A percentile compares a stretch with the other conserved stretches of the same genome.
These are phyloP conservation scores for Dinothrombium tinctorium DNA, from an alignment of 1,140 invertebrate genomes.

Conservation along the genomic window DNA sequence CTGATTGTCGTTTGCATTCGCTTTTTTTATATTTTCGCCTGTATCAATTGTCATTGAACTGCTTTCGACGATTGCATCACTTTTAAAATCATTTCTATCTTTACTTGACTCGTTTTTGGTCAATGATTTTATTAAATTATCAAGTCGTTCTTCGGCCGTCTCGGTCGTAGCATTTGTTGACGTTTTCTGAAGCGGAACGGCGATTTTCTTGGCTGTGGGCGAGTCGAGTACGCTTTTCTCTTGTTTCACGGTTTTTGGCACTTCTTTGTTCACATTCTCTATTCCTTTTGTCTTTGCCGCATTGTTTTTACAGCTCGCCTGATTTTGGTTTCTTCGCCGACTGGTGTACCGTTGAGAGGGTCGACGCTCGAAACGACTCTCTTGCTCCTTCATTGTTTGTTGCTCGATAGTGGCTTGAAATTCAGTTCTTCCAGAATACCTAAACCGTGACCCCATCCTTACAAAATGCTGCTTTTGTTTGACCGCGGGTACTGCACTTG, in stretches of 20 bases:
- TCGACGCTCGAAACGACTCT: conserved; percentile 74
- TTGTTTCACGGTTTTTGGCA: too few relatives aligned
- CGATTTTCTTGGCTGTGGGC: too few relatives aligned
- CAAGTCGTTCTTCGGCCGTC: neutral
- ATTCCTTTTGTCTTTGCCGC: neutral
- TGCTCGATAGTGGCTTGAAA: conserved; percentile 70
- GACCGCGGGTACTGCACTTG: conserved; percentile 18
- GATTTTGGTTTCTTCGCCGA: conserved; percentile 20
- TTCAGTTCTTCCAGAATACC: conserved; percentile 53
- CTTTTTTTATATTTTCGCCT: too few relatives aligned
- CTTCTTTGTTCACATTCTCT: neutral
- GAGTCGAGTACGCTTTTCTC: too few relatives aligned
- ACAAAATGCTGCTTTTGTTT: conserved; percentile 24
- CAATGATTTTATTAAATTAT: conserved; percentile 1
- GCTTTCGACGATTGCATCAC: too few relatives aligned
- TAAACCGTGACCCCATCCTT: conserved; percentile 27
- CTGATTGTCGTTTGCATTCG: too few relatives aligned
- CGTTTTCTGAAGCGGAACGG: neutral
- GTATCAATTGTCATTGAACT: too few relatives aligned
- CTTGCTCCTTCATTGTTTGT: conserved; percentile 68
- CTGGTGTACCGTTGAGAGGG: conserved; percentile 86
- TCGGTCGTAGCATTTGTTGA: neutral
- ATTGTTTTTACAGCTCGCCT: neutral
- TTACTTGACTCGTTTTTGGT: neutral
- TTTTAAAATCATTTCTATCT: too few relatives aligned